These are phyloP conservation scores for Elgaria multicarinata DNA, from an alignment of 2,113 vertebrate species.

Conservation along the genomic window DNA sequence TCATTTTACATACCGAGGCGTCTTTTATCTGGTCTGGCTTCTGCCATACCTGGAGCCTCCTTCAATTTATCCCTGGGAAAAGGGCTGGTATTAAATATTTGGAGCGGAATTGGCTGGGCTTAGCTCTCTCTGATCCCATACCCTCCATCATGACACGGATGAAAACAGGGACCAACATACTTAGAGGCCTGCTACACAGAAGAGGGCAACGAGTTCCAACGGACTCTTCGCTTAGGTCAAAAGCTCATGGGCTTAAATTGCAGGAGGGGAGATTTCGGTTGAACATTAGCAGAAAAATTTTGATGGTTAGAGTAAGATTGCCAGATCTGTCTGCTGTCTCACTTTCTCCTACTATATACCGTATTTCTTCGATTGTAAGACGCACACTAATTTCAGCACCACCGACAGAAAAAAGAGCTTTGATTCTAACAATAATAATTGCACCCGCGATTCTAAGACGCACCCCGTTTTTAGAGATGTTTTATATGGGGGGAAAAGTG, in stretches of 20 bases:
- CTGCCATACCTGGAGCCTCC: neutral
- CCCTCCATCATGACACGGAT: neutral
- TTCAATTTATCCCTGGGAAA: constrained; percentile 40
- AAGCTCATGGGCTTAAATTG: neutral
- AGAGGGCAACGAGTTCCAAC: neutral
- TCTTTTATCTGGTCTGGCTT: neutral
- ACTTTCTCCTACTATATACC: no score
- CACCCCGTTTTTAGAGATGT: no score
- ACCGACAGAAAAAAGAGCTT: no score
- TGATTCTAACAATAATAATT: no score
- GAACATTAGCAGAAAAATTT: neutral
- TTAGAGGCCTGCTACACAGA: neutral
- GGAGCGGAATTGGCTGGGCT: neutral
- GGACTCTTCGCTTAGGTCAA: neutral
- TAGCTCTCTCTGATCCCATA: neutral
- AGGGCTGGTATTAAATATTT: neutral
- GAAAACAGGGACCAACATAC: neutral
- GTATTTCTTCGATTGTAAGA: no score
- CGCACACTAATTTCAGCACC: no score
- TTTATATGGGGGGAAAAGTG: no score
- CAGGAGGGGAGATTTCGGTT: neutral
- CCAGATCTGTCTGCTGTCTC: no score
- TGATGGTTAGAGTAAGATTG: no score
- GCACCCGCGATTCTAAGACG: no score
- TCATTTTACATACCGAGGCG: constrained; percentile 76